phyloP scores from a whole-genome alignment of 2,797 vertebrate species.

The Sebastes iracundus region DNA sequence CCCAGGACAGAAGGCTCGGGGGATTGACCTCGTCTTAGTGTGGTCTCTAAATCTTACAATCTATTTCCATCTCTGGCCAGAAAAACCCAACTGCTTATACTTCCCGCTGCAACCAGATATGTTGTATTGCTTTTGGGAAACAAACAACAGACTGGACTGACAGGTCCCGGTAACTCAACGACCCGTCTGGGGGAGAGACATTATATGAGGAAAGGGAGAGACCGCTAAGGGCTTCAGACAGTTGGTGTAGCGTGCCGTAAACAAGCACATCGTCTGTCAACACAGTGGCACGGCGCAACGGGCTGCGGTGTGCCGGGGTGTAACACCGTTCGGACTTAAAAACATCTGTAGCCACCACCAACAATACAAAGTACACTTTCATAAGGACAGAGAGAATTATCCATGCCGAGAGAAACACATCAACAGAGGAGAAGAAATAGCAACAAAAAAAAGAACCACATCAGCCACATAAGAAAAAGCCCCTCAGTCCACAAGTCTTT shows the following conservation, averaged over 20 bases:
- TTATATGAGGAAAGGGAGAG: constrained; percentile 24
- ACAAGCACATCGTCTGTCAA: constrained; percentile 74
- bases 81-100: constrained; percentile 64
- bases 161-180: constrained; percentile 49
- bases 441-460: not conserved
- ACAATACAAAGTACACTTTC: constrained; percentile 36
- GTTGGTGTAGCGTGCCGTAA: constrained; percentile 65
- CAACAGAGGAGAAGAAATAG: not conserved
- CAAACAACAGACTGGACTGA: constrained; percentile 64
- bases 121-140: constrained; percentile 64
- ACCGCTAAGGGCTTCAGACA: constrained; percentile 51
- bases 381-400: constrained; percentile 31
- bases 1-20: constrained; percentile 26
- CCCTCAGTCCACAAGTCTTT: constrained; percentile 7
- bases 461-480: constrained; percentile 14
- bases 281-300: constrained; percentile 41
- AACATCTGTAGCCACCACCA: constrained; percentile 53
- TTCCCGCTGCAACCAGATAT: constrained; percentile 70
- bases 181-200: constrained; percentile 28
- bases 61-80: constrained; percentile 58
- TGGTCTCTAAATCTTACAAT: constrained; percentile 55
- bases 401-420: constrained; percentile 3
- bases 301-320: constrained; percentile 42
- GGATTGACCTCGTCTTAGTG: constrained; percentile 37
- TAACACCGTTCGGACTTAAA: constrained; percentile 44